Evolutionary conservation across 2,888 invertebrate genomes (phyloP), one percentile per base, ranked within the genome.

Genomic region (Philaethria dido): DNA sequence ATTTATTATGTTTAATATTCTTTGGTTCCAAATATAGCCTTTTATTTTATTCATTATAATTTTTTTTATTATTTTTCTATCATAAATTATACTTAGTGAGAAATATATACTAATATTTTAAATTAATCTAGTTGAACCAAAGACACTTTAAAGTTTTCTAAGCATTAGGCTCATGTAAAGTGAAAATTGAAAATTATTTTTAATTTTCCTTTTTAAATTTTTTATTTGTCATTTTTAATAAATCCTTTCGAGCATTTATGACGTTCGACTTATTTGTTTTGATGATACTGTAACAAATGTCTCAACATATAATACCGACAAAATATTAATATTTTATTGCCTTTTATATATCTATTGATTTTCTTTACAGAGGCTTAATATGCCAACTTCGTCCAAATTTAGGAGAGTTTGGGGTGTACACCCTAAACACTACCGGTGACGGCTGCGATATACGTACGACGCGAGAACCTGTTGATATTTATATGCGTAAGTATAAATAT

Each of bases 401-500:
- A 74, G 95, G 94, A 1, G 94, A 96, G 86, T 96, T 96, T 77
- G 96, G 96, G 4, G 94, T 96, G 63, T 97, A 96, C 80, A 93
- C 94, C 68, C 84, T 96, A 52, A 93, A 93, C 45, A 83, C 94
- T 1, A 81, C 86, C 16, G 78, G 84, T 4, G 92, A 93, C 47
- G 89, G 86, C 44, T 96, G 96, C 77, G 80, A 86, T 29, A 82
- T 96, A 55, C 77, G 78, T n/a, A 94, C 94, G 0, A 82, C 93
- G 22, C 94, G 93, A 76, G 93, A 94, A 67, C 95, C 97, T 2
- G 95, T 95, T 29, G 94, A 95, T 83, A 94, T 95, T 73, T 95
- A 96, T 82, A 93, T 94, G 78, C 95, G 96, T 95, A 85, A 94
- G 95, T 93, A 69, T 18, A 8, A 33, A 6, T 29, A 29, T n/a